Evolutionary conservation across 2,888 invertebrate genomes (phyloP), one percentile per base, ranked within the genome.

Genomic region (Erebia palarica): DNA sequence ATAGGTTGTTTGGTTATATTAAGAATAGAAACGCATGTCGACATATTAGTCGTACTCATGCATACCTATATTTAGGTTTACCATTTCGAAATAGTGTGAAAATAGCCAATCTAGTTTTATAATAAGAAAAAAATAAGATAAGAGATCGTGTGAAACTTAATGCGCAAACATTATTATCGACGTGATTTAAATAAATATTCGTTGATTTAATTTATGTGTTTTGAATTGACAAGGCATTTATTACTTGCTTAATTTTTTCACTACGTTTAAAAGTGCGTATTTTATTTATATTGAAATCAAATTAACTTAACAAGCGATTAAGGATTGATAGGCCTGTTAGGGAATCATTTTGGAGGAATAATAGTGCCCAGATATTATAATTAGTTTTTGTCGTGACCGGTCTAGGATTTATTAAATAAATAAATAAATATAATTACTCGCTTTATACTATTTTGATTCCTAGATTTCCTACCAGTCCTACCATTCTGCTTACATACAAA

Each of bases 141-240:
- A 69, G 44, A 47, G 21, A 70, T 64, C 70, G 70, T 66, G 53
- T 44, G 58, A 70, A 70, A 72, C 27, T 27, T 70, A 67, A 72
- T 67, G 63, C 67, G 63, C 57, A 67, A 58, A 72, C 63, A 53
- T 69, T 49, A 36, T 53, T 11, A 47, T 11, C 60, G 44, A 70
- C 49, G 21, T 70, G 61, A 70, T 61, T 70, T 61, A 16, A 70
- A 66, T 60, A 44, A 66, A 53, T 49, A 13, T 55, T 16, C 47
- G 63, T 47, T 63, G 63, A 63, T 63, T 63, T 49, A 72, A 63
- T 69, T 69, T 67, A 55, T 59, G 27, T 18, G 59, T 64, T 66
- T 64, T 70, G 16, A 67, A 67, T 47, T 47, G 58, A 67, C 68
- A 75, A 73, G 27, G 69, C 57, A 75, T 76, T 77, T 76, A 75